Conservation (phyloP, 2,797 vertebrate genomes). For the Semotilus atromaculatus region DNA sequence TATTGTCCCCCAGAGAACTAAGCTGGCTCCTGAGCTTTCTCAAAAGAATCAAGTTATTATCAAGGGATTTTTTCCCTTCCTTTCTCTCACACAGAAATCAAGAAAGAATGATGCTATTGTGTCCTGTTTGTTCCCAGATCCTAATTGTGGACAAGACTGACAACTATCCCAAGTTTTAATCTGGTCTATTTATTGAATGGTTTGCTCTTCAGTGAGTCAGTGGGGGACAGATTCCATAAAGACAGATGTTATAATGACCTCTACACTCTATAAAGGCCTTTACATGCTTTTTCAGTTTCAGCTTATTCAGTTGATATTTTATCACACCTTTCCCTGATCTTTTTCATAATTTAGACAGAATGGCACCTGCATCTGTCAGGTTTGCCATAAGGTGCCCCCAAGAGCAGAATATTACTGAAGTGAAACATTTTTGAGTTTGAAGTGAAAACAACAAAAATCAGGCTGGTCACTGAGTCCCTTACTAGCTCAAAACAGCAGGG, state of each 20-base stretch:
- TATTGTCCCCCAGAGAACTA: conserved; percentile 85
- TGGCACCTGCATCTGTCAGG: not conserved
- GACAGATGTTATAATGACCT: conserved; percentile 58
- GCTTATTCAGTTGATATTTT: conserved; percentile 2
- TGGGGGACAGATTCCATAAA: conserved; percentile 49
- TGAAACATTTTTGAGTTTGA: not conserved
- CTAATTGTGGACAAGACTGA: conserved; percentile 73
- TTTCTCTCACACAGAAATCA: conserved; percentile 30
- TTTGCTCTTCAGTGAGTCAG: conserved; percentile 56
- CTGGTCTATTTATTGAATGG: conserved; percentile 56
- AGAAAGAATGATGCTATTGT: conserved; percentile 79
- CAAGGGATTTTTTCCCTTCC: conserved; percentile 75
- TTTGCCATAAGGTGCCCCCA: not conserved
- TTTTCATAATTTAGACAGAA: not conserved
- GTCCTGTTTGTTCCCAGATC: conserved; percentile 74
- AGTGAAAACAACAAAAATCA: not conserved
- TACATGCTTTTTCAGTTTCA: conserved; percentile 47
- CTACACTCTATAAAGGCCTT: conserved; percentile 48
- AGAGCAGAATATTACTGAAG: not conserved
- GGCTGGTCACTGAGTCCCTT: not conserved
- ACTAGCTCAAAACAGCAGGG: not conserved
- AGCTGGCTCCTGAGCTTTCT: conserved; percentile 79
- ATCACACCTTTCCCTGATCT: not conserved
- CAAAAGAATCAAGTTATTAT: conserved; percentile 87
- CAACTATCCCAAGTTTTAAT: conserved; percentile 68